These are phyloP conservation scores for Macquaria australasica DNA, from an alignment of 2,113 vertebrate species.

Conservation along the genomic window DNA sequence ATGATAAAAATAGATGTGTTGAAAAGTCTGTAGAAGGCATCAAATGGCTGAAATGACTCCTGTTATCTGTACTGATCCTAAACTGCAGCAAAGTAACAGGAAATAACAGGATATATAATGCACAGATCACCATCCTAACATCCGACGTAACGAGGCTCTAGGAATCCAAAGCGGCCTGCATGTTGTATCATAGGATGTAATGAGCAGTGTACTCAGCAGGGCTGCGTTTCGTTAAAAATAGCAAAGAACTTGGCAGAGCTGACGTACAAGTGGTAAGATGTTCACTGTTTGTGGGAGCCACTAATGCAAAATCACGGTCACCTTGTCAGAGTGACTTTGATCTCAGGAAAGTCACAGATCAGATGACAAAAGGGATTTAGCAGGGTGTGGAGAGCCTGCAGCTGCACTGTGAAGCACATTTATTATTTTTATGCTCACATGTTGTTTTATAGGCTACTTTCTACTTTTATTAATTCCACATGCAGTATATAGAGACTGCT, in stretches of 20 bases:
- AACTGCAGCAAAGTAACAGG: background rate
- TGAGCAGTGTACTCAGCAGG: slow-evolving; percentile 1
- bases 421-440: background rate
- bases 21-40: slow-evolving; percentile 6
- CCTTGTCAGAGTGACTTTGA: slow-evolving; percentile 36
- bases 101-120: background rate
- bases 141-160: background rate
- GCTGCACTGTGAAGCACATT: slow-evolving; percentile 9
- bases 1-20: slow-evolving; percentile 49
- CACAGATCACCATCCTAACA: background rate
- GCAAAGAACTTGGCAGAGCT: slow-evolving; percentile 22
- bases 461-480: background rate
- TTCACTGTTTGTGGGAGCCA: slow-evolving; percentile 1
- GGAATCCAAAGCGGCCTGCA: background rate
- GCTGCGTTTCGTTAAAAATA: slow-evolving; percentile 59
- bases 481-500: background rate
- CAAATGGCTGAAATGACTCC: background rate
- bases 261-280: background rate
- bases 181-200: background rate
- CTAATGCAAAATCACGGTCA: slow-evolving; percentile 32
- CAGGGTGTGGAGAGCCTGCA: background rate
- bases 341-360: slow-evolving; percentile 43
- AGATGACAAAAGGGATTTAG: slow-evolving; percentile 38
- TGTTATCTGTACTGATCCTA: background rate
- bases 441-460: background rate